Evolutionary conservation across 1,140 invertebrate species (phyloP).

Genomic region (Papilio polytes): DNA sequence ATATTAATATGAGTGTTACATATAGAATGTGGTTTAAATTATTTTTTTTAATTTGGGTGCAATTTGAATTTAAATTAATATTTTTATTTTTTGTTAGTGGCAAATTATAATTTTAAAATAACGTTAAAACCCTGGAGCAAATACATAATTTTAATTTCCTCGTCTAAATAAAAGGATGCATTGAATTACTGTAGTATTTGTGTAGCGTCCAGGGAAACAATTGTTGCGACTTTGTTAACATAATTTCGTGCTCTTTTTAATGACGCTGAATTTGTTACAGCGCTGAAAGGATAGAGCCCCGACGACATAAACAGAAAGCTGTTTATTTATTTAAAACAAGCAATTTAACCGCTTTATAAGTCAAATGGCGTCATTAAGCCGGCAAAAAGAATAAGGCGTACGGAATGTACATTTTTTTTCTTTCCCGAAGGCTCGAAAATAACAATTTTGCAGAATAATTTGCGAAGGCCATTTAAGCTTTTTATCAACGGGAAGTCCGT

Average conservation of each 20-base stretch:
- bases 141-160: constrained; percentile 6
- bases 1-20: no score
- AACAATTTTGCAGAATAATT: constrained; percentile 79
- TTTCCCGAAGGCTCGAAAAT: constrained; percentile 65
- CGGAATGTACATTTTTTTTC: constrained; percentile 63
- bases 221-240: constrained; percentile 46
- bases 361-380: constrained; percentile 64
- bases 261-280: constrained; percentile 47
- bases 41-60: no score
- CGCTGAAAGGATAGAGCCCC: constrained; percentile 47
- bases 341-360: constrained; percentile 71
- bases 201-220: constrained; percentile 44
- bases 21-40: no score
- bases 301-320: constrained; percentile 60
- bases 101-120: constrained; percentile 9
- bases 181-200: constrained; percentile 22
- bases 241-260: constrained; percentile 50
- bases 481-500: constrained; percentile 77
- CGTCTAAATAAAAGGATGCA: not conserved
- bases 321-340: constrained; percentile 74
- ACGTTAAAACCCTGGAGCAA: not conserved
- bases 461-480: constrained; percentile 75
- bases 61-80: no score
- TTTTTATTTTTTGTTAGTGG: not conserved
- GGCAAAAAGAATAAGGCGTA: constrained; percentile 63